A percentile compares a stretch with the other conserved stretches of the same genome.
Conservation (phyloP, 92 coral and sea anemone genomes). For the Siderastrea siderea region DNA sequence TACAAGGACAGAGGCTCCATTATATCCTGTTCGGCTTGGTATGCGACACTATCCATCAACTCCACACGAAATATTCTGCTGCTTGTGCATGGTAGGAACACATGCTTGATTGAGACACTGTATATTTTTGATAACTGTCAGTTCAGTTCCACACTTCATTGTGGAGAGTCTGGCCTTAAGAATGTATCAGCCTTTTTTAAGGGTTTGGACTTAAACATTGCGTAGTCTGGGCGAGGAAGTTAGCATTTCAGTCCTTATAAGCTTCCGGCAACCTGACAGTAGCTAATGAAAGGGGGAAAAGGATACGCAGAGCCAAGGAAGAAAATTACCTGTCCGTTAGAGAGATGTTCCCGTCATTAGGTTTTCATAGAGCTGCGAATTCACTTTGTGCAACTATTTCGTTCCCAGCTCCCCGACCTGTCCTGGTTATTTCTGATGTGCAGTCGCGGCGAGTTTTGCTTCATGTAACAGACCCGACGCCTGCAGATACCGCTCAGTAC, state of each 20-base stretch:
- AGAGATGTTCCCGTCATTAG: no score
- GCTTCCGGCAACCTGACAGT: no score
- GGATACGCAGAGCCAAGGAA: no score
- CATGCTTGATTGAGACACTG: background rate
- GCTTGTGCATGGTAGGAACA: slow-evolving; percentile 77
- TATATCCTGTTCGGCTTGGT: slow-evolving; percentile 89
- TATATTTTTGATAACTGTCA: background rate
- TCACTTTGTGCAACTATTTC: background rate
- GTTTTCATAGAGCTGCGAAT: no score
- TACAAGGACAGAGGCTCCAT: slow-evolving; percentile 88
- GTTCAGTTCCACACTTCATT: background rate
- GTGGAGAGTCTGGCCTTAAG: no score
- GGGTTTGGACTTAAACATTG: no score
- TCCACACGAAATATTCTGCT: slow-evolving; percentile 86
- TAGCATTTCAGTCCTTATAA: no score
- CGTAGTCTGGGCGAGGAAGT: no score
- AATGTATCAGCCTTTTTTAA: no score
- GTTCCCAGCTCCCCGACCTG: slow-evolving; percentile 78
- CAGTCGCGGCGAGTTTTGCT: slow-evolving; percentile 45
- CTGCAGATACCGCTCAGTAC: slow-evolving; percentile 69
- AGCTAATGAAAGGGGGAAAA: no score
- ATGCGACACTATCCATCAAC: slow-evolving; percentile 81
- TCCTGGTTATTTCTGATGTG: slow-evolving; percentile 46
- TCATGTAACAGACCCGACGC: slow-evolving; percentile 62
- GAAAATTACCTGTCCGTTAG: no score